These are phyloP conservation scores for Julus scanicus DNA, from an alignment of 2,888 invertebrate species.

Conservation along the genomic window DNA sequence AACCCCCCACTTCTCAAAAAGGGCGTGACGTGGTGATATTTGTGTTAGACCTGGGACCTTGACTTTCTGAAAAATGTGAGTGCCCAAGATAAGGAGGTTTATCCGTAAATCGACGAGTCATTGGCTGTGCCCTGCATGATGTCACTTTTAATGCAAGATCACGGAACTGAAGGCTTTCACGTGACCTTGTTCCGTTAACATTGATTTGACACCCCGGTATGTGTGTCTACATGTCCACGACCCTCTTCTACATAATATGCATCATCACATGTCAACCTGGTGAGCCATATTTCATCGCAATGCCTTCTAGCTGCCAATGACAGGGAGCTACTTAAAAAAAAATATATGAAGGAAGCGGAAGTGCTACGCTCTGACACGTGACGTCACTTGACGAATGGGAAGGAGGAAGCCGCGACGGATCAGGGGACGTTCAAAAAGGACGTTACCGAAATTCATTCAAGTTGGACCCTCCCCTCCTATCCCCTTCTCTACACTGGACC, in stretches of 20 bases:
- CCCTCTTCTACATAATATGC: slow-evolving; percentile 40
- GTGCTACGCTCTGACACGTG: slow-evolving; percentile 31
- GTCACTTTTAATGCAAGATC: slow-evolving; percentile 41
- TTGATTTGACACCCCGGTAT: slow-evolving; percentile 45
- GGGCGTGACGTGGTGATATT: no score
- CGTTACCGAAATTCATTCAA: not conserved
- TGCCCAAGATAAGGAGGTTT: slow-evolving; percentile 8
- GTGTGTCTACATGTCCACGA: slow-evolving; percentile 40
- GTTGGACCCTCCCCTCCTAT: no score
- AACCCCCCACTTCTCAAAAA: no score
- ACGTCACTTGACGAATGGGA: slow-evolving; percentile 19
- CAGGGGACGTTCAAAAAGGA: no score
- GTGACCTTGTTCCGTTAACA: slow-evolving; percentile 45
- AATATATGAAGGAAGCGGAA: slow-evolving; percentile 27
- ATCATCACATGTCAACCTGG: slow-evolving; percentile 44
- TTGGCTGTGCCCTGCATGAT: slow-evolving; percentile 36
- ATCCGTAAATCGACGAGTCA: slow-evolving; percentile 36
- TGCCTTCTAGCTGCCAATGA: slow-evolving; percentile 23
- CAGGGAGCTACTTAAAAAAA: slow-evolving; percentile 9
- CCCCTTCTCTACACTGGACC: no score
- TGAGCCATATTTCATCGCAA: slow-evolving; percentile 44
- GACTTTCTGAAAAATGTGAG: not conserved
- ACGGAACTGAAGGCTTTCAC: slow-evolving; percentile 38
- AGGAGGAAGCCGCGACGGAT: not conserved
- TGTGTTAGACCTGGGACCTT: not conserved